Base-by-base conservation (phyloP, 2,888 invertebrate species). In the Ligdia adustata region DNA sequence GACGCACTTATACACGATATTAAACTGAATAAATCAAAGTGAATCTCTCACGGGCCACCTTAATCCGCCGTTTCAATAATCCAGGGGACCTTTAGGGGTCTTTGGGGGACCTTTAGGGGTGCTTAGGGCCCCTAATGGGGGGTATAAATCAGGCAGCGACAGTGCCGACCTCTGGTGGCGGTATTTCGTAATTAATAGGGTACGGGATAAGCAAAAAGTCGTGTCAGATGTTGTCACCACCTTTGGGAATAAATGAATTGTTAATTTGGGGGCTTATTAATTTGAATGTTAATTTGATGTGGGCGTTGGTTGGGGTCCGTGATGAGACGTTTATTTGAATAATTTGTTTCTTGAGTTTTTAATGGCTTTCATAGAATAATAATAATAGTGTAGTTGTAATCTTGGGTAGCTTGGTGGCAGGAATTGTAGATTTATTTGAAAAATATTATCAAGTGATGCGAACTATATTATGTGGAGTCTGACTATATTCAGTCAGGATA, bases 21-120 rank as follows among this genome's bases (percentile, higher is more conserved):
- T 56, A 56, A 56, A 54, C 43, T 54, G 52, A 46, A 54, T 59
- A 58, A 58, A 59, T 59, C 56, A 59, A 54, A 52, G 44, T 31
- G 52, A 49, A 51, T 54, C 49, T 41, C 46, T 49, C 50, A 37
- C 35, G 40, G 52, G 49, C 55, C 55, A 60, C 57, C 55, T 60
- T 57, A 57, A 60, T 60, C 60, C 52, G 22, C 43, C 42, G 48
- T 57, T 59, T 57, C 62, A 63, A 61, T 61, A 57, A 61, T 57
- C 57, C 55, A 18, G 32, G 43, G 38, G 38, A 41, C 47, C 56
- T 34, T 45, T 43, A 34, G 48, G 38, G 47, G 27, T 29, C 52
- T 44, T 43, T 43, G 34, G 33, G 24, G 41, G 40, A 6, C 31
- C 16, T 27, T 37, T 14, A 16, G 37, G 37, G 27, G 37, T 12